Percentiles rank a stretch among this genome's conserved stretches.
Conservation (phyloP, 1,140 invertebrate genomes). For the Bombyx mori region DNA sequence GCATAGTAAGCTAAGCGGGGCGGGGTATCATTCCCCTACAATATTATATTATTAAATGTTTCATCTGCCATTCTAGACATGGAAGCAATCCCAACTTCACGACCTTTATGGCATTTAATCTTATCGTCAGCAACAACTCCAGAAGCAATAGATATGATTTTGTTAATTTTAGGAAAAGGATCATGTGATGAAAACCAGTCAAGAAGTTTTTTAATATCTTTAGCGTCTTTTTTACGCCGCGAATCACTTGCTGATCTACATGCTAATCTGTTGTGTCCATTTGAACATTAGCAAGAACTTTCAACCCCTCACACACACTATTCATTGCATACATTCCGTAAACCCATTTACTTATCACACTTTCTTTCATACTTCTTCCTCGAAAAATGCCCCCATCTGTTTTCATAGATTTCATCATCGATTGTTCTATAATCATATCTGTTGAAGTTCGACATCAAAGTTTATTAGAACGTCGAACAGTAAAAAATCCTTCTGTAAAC, state of each 20-base stretch:
- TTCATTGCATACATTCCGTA: slow-evolving; percentile 31
- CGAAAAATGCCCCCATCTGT: slow-evolving; percentile 41
- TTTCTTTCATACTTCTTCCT: slow-evolving; percentile 40
- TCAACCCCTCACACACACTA: slow-evolving; percentile 31
- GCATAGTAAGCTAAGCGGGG: no score
- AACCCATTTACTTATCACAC: slow-evolving; percentile 48
- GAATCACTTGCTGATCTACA: slow-evolving; percentile 43
- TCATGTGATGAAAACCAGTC: slow-evolving; percentile 44
- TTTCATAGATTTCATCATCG: slow-evolving; percentile 56
- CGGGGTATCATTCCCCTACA: slow-evolving; percentile 2
- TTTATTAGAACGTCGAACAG: slow-evolving; percentile 48
- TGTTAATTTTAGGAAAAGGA: slow-evolving; percentile 19
- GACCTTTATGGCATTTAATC: slow-evolving; percentile 51
- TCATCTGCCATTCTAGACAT: slow-evolving; percentile 29
- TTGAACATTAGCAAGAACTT: slow-evolving; percentile 37
- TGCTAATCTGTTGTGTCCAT: slow-evolving; percentile 51
- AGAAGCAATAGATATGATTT: slow-evolving; percentile 36
- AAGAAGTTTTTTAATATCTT: slow-evolving; percentile 36
- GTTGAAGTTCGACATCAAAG: slow-evolving; percentile 52
- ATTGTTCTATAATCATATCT: slow-evolving; percentile 49
- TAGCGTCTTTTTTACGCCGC: slow-evolving; percentile 41
- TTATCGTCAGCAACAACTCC: slow-evolving; percentile 42
- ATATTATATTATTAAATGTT: slow-evolving; percentile 41
- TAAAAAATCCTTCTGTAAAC: slow-evolving; percentile 46
- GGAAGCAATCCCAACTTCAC: slow-evolving; percentile 35